Conservation (phyloP, 1,140 invertebrate species). For the Drosophila sturtevanti region DNA sequence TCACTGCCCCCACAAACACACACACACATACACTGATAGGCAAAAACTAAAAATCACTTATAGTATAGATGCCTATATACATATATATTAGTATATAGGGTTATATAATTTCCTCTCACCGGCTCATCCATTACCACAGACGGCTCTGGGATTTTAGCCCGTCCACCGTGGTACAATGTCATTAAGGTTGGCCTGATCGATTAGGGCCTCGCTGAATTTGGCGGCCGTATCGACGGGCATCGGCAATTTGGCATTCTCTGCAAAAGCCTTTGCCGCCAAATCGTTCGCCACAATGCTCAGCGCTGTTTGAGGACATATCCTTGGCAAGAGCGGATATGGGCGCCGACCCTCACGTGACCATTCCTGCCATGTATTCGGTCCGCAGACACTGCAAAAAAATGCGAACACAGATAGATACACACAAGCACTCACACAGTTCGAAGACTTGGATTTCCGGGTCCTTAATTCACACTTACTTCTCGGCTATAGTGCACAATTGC, state of each 20-base stretch:
- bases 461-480: conserved; percentile 87
- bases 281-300: conserved; percentile 93
- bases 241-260: conserved; percentile 83
- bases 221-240: conserved; percentile 75
- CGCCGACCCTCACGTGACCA: conserved; percentile 94
- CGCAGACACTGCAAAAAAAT: conserved; percentile 87
- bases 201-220: conserved; percentile 49
- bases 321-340: conserved; percentile 90
- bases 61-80: conserved; percentile 14
- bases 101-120: conserved; percentile 77
- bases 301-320: conserved; percentile 91
- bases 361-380: conserved; percentile 90
- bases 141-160: conserved; percentile 34
- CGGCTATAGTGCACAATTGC: conserved; percentile 92
- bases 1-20: conserved; percentile 42
- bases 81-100: conserved; percentile 14
- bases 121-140: conserved; percentile 72
- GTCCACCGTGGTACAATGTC: conserved; percentile 44
- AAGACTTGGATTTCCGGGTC: conserved; percentile 21
- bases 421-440: conserved; percentile 44
- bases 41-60: conserved; percentile 12
- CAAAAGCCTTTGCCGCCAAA: conserved; percentile 83
- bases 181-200: conserved; percentile 47
- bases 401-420: conserved; percentile 32
- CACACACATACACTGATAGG: conserved; percentile 12